These are phyloP conservation scores for Macrotrachela quadricornifera DNA, from an alignment of 1,140 invertebrate species.

Conservation along the genomic window DNA sequence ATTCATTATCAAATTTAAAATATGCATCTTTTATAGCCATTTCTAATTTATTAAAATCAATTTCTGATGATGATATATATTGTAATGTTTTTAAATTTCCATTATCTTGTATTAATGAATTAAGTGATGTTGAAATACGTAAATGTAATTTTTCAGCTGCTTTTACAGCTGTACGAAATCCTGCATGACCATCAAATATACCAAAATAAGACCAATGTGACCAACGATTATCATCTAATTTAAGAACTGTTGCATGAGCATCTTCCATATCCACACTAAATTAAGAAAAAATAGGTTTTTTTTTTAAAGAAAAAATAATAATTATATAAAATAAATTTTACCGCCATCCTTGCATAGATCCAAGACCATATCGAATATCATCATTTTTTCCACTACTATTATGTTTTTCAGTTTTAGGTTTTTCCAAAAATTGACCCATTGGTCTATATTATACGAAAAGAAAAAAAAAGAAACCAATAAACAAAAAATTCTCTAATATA, in stretches of 20 bases:
- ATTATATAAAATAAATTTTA: too few relatives aligned
- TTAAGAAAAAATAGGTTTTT: too few relatives aligned
- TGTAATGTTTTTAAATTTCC: not conserved
- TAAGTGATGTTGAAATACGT: not conserved
- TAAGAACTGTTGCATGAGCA: conserved; percentile 57
- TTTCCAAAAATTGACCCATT: conserved; percentile 97
- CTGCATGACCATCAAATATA: conserved; percentile 95
- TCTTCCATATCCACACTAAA: conserved; percentile 68
- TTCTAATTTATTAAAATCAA: too few relatives aligned
- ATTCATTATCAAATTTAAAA: too few relatives aligned
- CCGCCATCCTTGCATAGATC: conserved; percentile 91
- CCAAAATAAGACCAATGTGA: conserved; percentile 93
- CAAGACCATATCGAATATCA: conserved; percentile 67
- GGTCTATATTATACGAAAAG: too few relatives aligned
- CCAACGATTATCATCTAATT: conserved; percentile 36
- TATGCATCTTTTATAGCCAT: too few relatives aligned
- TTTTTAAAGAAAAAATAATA: too few relatives aligned
- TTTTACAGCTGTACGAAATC: conserved; percentile 66
- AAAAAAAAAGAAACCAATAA: too few relatives aligned
- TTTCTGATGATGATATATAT: not conserved
- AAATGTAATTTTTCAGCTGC: conserved; percentile 62
- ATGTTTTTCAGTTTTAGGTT: conserved; percentile 91
- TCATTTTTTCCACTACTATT: conserved; percentile 61
- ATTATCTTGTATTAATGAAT: not conserved
- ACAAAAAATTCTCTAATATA: too few relatives aligned